Base-by-base conservation (phyloP, 2,797 vertebrate species). In the Notamacropus eugenii region DNA sequence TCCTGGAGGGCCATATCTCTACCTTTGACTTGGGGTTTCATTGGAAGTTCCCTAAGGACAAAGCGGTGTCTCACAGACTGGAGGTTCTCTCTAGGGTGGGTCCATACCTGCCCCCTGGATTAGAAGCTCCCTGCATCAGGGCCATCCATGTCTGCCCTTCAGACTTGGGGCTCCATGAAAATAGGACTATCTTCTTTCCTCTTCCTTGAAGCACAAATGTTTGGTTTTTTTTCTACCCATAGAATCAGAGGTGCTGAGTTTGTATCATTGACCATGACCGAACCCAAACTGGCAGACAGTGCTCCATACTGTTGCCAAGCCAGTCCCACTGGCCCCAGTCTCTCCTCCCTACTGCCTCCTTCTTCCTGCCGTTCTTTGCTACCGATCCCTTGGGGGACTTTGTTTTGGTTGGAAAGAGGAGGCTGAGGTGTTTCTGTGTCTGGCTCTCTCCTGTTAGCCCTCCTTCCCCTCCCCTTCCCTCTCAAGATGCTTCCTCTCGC, bases 401-500 rank as follows among this genome's bases (percentile, higher is more conserved):
- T 98, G 97, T 97, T 98, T 98, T 95, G 96, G 92, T 97, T 97
- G 97, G 97, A 97, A 96, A 93, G 95, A 97, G 94, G 96, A 95
- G 96, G 96, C 28, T 92, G 97, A 97, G 97, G 96, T 97, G 96
- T 98, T 97, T 98, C 97, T 62, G 11, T 96, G 96, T 97, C 98
- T 98, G 96, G 95, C 97, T 98, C 95, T 96, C 96, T 96, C 96
- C 93, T 96, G 5, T 93, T 94, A 93, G 96, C 96, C 97, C 97
- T 96, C 96, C 95, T 95, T 92, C 93, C 94, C 97, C 97, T 92
- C 74, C 12, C 12, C 95, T 93, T 94, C 93, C 96, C 34, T 34
- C 93, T 96, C 96, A 97, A 95, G 97, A 97, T 97, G 97, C 96
- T 97, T 97, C 97, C 97, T 98, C 95, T 87, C 82, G 82, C 93